These are phyloP conservation scores for Menidia beryllina DNA, from an alignment of 2,113 vertebrate genomes.

Conservation along the genomic window DNA sequence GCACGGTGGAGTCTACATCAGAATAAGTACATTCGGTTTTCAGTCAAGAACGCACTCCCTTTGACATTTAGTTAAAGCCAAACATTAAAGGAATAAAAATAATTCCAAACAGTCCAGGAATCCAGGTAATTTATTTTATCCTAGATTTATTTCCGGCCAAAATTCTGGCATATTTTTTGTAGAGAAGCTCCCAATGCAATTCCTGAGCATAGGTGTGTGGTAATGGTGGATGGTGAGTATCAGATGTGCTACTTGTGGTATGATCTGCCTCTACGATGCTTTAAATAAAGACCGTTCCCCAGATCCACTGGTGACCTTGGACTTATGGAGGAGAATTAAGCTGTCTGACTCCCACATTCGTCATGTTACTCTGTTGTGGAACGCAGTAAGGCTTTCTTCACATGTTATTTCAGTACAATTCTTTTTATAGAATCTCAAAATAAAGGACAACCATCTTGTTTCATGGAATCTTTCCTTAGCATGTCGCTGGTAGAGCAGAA, in stretches of 20 bases:
- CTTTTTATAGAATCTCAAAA: not conserved
- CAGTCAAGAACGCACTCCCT: too few relatives aligned
- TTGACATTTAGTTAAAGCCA: too few relatives aligned
- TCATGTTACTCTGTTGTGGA: conserved; percentile 68
- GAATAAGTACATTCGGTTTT: too few relatives aligned
- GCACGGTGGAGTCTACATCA: not conserved
- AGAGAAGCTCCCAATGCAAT: too few relatives aligned
- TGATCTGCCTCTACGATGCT: not conserved
- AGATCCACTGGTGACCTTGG: conserved; percentile 65
- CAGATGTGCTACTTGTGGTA: not conserved
- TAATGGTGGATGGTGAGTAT: too few relatives aligned
- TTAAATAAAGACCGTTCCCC: conserved; percentile 17
- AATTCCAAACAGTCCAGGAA: too few relatives aligned
- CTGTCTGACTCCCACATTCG: conserved; percentile 10
- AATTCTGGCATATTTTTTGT: too few relatives aligned
- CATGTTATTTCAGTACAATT: not conserved
- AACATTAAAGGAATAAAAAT: too few relatives aligned
- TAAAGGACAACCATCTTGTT: not conserved
- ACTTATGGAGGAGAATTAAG: conserved; percentile 71
- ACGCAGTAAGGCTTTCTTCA: conserved; percentile 38
- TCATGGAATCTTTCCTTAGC: conserved; percentile 33
- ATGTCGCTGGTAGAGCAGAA: conserved; percentile 16
- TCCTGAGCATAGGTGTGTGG: too few relatives aligned
- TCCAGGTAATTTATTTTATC: too few relatives aligned
- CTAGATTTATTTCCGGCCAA: too few relatives aligned